phyloP scores from a whole-genome alignment of 2,888 invertebrate species.

The Hirtodrosophila duncani region DNA sequence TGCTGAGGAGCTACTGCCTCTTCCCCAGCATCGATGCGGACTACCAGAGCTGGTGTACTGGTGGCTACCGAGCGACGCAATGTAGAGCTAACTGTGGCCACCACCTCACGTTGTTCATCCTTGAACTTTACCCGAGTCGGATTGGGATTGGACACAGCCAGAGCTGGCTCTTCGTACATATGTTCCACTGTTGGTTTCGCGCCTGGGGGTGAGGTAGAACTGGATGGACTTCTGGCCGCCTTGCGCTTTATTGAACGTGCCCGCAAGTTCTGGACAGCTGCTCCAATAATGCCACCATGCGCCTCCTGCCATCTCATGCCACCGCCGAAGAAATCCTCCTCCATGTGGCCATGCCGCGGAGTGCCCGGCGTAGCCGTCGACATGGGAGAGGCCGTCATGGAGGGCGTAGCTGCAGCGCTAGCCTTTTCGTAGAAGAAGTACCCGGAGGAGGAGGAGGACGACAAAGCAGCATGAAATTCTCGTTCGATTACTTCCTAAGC shows the following conservation, averaged over 20 bases:
- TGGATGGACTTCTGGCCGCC: constrained; percentile 28
- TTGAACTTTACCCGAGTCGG: constrained; percentile 48
- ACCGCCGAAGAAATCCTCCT: constrained; percentile 42
- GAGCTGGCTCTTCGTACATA: constrained; percentile 63
- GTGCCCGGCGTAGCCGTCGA: constrained; percentile 48
- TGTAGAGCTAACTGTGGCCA: neutral
- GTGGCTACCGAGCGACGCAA: constrained; percentile 72
- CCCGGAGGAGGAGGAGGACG: constrained; percentile 75
- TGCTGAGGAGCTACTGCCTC: constrained; percentile 9
- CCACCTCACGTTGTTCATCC: constrained; percentile 31
- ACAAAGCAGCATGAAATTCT: constrained; percentile 78
- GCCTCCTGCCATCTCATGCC: constrained; percentile 68
- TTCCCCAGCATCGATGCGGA: constrained; percentile 48
- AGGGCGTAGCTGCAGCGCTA: constrained; percentile 56
- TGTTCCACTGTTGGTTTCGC: constrained; percentile 48
- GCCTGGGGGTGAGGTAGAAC: constrained; percentile 29
- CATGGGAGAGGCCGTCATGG: constrained; percentile 31
- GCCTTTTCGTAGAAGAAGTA: no score
- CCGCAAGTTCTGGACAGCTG: constrained; percentile 70
- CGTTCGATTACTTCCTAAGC: constrained; percentile 77
- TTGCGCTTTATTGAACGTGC: constrained; percentile 71
- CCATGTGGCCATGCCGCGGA: constrained; percentile 16
- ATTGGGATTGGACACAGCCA: constrained; percentile 7
- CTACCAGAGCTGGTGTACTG: constrained; percentile 72
- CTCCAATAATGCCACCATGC: constrained; percentile 72